phyloP scores from a whole-genome alignment of 2,113 vertebrate genomes.

The Talpa occidentalis region DNA sequence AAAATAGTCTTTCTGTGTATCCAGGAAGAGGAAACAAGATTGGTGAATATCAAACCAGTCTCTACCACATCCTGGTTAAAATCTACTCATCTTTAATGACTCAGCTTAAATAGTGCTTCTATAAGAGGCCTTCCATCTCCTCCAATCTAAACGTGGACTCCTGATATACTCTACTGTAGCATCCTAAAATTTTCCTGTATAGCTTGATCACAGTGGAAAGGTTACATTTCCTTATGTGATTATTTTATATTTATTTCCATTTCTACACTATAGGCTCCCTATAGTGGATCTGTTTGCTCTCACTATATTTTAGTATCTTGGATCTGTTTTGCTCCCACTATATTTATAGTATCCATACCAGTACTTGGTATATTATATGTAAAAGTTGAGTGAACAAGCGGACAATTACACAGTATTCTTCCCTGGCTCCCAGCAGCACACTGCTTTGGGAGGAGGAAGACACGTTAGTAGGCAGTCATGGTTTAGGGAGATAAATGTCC shows the following conservation, averaged over 20 bases:
- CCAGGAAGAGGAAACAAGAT: slow-evolving; percentile 75
- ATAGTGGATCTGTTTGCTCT: too few species aligned
- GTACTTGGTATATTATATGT: background rate
- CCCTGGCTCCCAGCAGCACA: background rate
- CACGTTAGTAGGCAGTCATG: background rate
- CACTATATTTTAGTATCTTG: too few species aligned
- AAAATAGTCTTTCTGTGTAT: slow-evolving; percentile 17
- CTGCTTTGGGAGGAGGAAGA: background rate
- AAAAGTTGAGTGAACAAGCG: slow-evolving; percentile 41
- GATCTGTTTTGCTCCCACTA: background rate
- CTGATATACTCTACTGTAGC: background rate
- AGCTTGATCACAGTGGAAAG: background rate
- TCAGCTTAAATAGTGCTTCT: slow-evolving; percentile 28
- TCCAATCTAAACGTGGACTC: background rate
- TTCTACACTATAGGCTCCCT: background rate
- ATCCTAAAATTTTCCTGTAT: background rate
- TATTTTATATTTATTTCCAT: background rate
- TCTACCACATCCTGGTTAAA: slow-evolving; percentile 68
- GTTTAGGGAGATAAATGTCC: background rate
- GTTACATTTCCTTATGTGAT: background rate
- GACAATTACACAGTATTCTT: background rate
- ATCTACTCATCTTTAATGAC: slow-evolving; percentile 55
- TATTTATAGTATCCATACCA: background rate
- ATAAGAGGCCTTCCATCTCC: background rate
- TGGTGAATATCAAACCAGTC: slow-evolving; percentile 35